Base-by-base conservation (phyloP, 2,888 invertebrate species). In the Caenorhabditis parvicauda region DNA sequence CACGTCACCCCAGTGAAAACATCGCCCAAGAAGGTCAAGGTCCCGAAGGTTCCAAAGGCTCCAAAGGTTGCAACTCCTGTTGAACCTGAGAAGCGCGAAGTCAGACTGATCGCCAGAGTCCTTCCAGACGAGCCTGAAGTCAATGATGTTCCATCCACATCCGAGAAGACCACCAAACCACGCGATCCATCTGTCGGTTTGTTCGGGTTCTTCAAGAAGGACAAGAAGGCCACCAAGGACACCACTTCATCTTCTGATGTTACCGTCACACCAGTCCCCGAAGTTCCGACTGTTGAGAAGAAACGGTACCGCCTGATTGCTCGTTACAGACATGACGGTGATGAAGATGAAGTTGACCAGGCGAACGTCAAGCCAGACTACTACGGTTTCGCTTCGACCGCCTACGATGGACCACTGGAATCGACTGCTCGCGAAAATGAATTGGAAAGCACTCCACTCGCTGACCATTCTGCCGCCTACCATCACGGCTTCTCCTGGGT, bases 71-170 rank as follows among this genome's bases (percentile, higher is more conserved):
- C 25, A 2, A 50, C 41, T 27, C 54, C 59, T 25, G 51, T 21
- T 14, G 54, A 56, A 44, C 38, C 55, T 21, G 55, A 56, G 47
- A 56, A 21, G 9, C 24, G 17, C 9, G 57, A 55, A 58, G 59
- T 66, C 47, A 59, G 62, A 21, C 45, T 66, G 37, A 45, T 66
- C 35, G 66, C 62, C 48, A 44, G 49, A 9, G 39, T 66, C 19
- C 38, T 35, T 27, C 9, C 59, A 12, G 54, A n/a, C n/a, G n/a
- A 60, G 17, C 38, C 44, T 1, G 57, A 59, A 24, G 56, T 49
- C 0, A 39, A 14, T 17, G 37, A 28, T 5, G 55, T 28, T 6
- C 5, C 43, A 35, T 43, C 24, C 17, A 27, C 9, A 3, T 43
- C 21, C 2, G 39, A 54, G 46, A 45, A 53, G 46, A 41, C 27